phyloP scores from a whole-genome alignment of 2,113 vertebrate species.

The Numida meleagris region DNA sequence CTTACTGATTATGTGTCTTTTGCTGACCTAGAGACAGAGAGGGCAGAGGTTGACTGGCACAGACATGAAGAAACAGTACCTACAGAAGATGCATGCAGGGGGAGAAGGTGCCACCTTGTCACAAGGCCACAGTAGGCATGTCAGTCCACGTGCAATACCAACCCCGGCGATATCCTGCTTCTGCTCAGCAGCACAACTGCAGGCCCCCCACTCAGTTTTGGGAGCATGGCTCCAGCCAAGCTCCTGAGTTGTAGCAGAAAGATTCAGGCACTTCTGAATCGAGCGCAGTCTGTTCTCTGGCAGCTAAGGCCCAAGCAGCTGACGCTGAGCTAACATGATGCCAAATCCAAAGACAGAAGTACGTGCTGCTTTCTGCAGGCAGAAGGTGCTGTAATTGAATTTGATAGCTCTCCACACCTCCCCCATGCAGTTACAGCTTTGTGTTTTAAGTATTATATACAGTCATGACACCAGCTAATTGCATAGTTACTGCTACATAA shows the following conservation, averaged over 20 bases:
- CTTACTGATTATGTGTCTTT: constrained; percentile 89
- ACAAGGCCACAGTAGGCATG: neutral
- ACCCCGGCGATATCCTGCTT: neutral
- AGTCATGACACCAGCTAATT: constrained; percentile 67
- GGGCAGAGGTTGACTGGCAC: neutral
- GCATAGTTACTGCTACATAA: constrained; percentile 64
- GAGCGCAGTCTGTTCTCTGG: constrained; percentile 71
- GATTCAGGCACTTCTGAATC: constrained; percentile 52
- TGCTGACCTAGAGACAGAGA: constrained; percentile 84
- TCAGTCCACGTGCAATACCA: neutral
- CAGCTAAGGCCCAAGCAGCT: constrained; percentile 69
- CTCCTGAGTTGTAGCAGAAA: constrained; percentile 31
- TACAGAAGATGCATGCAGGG: neutral
- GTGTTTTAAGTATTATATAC: constrained; percentile 75
- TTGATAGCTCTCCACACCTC: constrained; percentile 69
- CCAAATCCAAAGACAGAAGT: constrained; percentile 72
- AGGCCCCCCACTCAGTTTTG: constrained; percentile 6
- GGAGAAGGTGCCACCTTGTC: neutral
- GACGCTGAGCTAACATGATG: constrained; percentile 68
- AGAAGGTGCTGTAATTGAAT: constrained; percentile 67
- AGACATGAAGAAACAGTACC: neutral
- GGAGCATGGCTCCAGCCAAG: constrained; percentile 15
- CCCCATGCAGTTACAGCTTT: constrained; percentile 71
- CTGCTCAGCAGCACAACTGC: constrained; percentile 2
- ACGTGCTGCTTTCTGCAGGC: constrained; percentile 67